Evolutionary conservation across 2,888 invertebrate genomes (phyloP), one percentile per base, ranked within the genome.

Genomic region (Chymomyza amoena): DNA sequence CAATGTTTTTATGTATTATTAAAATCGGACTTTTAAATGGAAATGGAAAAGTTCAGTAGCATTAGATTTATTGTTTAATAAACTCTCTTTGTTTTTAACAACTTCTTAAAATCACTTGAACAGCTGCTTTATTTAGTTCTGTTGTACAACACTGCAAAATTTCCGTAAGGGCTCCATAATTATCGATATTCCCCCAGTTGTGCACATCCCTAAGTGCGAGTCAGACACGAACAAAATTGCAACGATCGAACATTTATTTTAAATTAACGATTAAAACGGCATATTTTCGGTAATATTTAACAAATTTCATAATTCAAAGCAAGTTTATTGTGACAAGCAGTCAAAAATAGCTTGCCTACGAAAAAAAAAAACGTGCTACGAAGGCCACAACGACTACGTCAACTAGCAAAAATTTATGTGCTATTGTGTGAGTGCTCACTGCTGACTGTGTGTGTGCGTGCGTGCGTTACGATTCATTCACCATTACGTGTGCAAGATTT

Each of bases 401-500:
- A 61, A 56, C 18, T 25, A 28, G 25, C 51, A 71, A 52, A 67
- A 78, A 73, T 76, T 74, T 75, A 72, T 73, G 67, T 69, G 61
- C 63, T 20, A 61, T 54, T 77, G 70, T 71, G 59, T 78, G 60
- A 69, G 78, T 78, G 73, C 72, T 15, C 13, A 45, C 13, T 45
- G 39, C 39, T 45, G 39, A 13, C 13, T 13, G 39, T 13, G 39
- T 56, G 56, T 57, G 57, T 57, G 57, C 15, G 57, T 57, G 7
- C 28, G 25, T 57, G 18, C 25, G 54, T 51, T 82, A 80, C 78
- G 72, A 75, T 81, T 81, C 84, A 82, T 82, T 81, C 84, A 84
- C 76, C 73, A 83, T 84, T 84, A 84, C 83, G 83, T 84, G 83
- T 85, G 75, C 69, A 76, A 75, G 67, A 64, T 64, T 76, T 66